phyloP scores from a whole-genome alignment of 2,888 invertebrate genomes.

The Ochropleura leucogaster region DNA sequence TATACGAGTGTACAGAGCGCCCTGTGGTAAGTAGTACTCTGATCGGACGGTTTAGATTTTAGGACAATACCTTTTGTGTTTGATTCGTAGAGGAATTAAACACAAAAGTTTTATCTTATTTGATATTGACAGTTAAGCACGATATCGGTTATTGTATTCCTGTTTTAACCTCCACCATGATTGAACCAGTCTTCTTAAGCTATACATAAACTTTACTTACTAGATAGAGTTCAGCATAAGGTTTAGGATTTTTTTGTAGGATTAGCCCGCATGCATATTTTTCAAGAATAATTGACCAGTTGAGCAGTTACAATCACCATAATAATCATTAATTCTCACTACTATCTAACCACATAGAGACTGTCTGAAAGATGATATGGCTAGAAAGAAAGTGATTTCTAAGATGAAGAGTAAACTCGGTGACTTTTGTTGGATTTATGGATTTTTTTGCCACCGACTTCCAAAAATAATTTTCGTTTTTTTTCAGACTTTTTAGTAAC shows the following conservation, averaged over 20 bases:
- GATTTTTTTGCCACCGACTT: no score
- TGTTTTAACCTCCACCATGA: not conserved
- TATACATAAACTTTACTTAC: not conserved
- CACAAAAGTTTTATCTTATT: not conserved
- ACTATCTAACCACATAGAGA: not conserved
- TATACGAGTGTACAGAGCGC: conserved; percentile 75
- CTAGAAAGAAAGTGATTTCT: not conserved
- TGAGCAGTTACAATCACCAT: not conserved
- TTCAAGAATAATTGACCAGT: no score
- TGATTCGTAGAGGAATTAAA: not conserved
- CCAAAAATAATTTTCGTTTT: no score
- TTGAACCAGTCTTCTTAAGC: not conserved
- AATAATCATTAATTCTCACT: not conserved
- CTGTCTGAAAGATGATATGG: not conserved
- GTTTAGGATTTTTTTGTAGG: no score
- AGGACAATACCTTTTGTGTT: not conserved
- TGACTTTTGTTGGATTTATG: no score
- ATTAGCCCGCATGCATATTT: not conserved
- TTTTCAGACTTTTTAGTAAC: no score
- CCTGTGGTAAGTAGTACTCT: conserved; percentile 68
- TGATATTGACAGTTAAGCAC: not conserved
- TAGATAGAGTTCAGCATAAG: not conserved
- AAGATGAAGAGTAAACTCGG: not conserved
- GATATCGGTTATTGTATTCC: not conserved
- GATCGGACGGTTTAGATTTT: not conserved